phyloP scores from a whole-genome alignment of 1,140 invertebrate genomes.

The Leptinotarsa defecta region DNA sequence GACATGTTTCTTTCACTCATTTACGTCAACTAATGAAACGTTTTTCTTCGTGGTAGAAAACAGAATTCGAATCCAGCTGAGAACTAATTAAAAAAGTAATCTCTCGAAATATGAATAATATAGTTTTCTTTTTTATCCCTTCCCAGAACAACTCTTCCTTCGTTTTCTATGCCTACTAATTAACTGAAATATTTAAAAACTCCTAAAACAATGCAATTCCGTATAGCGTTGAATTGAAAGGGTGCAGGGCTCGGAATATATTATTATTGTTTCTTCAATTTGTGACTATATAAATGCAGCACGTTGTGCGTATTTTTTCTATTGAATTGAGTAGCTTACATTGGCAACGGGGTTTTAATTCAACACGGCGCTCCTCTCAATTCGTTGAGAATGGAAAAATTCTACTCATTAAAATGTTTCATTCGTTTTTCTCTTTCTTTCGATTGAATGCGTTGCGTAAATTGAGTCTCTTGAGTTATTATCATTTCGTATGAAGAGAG shows the following conservation, averaged over 20 bases:
- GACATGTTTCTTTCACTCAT: no score
- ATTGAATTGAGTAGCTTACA: slow-evolving; percentile 4
- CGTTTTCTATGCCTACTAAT: slow-evolving; percentile 1
- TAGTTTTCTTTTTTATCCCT: neutral
- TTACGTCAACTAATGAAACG: no score
- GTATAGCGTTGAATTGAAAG: neutral
- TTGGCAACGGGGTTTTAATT: slow-evolving; percentile 2
- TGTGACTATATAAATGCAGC: neutral
- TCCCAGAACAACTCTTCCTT: neutral
- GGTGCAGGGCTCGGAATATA: neutral
- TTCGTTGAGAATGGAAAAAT: neutral
- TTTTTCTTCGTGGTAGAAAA: no score
- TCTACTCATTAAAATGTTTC: neutral
- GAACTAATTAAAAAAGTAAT: slow-evolving; percentile 2
- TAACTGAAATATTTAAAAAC: slow-evolving; percentile 2
- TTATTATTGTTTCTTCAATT: neutral
- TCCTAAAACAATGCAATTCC: slow-evolving; percentile 2
- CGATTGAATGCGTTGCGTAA: neutral
- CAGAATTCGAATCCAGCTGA: neutral
- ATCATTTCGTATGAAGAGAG: no score
- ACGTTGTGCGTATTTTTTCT: slow-evolving; percentile 3
- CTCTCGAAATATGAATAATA: neutral
- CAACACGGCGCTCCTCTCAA: neutral
- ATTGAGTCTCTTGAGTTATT: no score
- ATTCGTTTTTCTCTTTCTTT: neutral